Conservation (phyloP, 2,797 vertebrate species). For the Melanotaenia maccullochi region DNA sequence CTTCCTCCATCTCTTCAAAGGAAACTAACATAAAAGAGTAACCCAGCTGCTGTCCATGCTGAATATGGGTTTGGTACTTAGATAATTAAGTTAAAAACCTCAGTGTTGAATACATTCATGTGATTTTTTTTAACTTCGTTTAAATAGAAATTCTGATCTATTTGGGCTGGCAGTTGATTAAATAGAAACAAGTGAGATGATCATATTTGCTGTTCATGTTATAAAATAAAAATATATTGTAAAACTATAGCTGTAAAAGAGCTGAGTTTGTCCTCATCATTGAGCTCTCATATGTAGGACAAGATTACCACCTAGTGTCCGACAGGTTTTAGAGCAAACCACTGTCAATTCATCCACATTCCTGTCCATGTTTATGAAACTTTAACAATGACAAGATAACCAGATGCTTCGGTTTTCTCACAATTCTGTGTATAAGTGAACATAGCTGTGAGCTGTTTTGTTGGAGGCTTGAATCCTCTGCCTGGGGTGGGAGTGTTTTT, state of each 20-base stretch:
- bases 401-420: constrained; percentile 44
- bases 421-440: constrained; percentile 45
- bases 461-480: constrained; percentile 55
- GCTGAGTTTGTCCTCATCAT: not conserved
- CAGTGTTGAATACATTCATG: not conserved
- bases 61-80: not conserved
- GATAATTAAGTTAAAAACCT: not conserved
- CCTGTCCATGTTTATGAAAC: constrained; percentile 37
- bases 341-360: constrained; percentile 26
- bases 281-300: constrained; percentile 36
- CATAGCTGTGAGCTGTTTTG: constrained; percentile 59
- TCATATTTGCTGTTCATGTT: not conserved
- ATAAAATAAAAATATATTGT: not conserved
- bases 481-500: constrained; percentile 73
- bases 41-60: not conserved
- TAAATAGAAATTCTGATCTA: not conserved
- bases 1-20: constrained; percentile 16
- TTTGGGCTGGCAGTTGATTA: not conserved
- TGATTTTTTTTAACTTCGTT: not conserved
- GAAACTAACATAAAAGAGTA: constrained; percentile 14
- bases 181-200: not conserved
- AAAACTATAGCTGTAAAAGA: not conserved
- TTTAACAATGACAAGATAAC: constrained; percentile 42
- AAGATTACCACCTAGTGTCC: constrained; percentile 75
- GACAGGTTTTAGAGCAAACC: constrained; percentile 23